Evolutionary conservation across 2,797 vertebrate genomes (phyloP).

Genomic region (Cryptoprocta ferox): DNA sequence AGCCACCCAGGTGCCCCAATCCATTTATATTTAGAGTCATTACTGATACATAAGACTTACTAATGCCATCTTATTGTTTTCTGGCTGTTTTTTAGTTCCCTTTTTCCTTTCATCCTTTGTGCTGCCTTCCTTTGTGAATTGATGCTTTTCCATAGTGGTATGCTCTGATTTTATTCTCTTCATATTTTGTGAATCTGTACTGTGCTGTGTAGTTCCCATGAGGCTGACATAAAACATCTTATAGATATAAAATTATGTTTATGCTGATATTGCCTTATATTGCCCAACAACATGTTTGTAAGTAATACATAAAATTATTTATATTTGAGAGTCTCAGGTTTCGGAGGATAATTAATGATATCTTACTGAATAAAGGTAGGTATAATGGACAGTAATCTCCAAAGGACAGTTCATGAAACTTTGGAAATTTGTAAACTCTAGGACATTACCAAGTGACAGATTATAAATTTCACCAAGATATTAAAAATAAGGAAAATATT

Average conservation of each 20-base stretch:
- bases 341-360: not conserved
- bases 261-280: not conserved
- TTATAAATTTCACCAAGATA: not conserved
- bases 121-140: not conserved
- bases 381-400: not conserved
- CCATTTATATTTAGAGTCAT: not conserved
- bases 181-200: not conserved
- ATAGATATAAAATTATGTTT: not conserved
- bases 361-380: not conserved
- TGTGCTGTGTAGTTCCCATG: not conserved
- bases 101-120: not conserved
- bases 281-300: not conserved
- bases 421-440: not conserved
- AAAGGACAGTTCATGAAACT: not conserved
- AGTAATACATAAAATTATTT: not conserved
- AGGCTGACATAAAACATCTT: not conserved
- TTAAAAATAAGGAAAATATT: constrained; percentile 43
- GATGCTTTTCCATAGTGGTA: not conserved
- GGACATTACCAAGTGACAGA: not conserved
- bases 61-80: not conserved
- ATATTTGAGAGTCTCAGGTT: not conserved
- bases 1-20: not conserved
- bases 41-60: not conserved
- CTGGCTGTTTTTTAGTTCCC: not conserved
- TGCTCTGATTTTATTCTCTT: not conserved